Evolutionary conservation across 1,140 invertebrate genomes (phyloP), one percentile per base, ranked within the genome.

Genomic region (Colletes latitarsis): DNA sequence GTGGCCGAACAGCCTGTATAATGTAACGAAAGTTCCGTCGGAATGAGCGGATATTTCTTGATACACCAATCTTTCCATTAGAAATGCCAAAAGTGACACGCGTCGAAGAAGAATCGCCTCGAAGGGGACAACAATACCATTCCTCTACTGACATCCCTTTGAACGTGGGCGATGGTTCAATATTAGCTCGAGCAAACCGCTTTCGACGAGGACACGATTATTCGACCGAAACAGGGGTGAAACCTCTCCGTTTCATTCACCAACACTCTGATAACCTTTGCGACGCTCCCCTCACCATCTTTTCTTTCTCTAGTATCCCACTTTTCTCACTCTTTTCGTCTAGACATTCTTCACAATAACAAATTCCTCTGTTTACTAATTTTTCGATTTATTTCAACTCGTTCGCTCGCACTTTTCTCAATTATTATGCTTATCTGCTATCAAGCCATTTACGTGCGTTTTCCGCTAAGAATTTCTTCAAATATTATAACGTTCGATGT

Each of bases 131-230:
- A 77, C 75, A 63, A 77, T 67, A 15, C 58, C 74, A 39, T 81
- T 77, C 43, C 75, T 62, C 52, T 66, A 43, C 67, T 30, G 75
- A 60, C 75, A 52, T 77, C 66, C 21, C 66, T 71, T 77, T 77
- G 75, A 77, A 77, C n/a, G 75, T 70, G 75, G 53, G 55, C 64
- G 64, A 72, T 73, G 77, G 70, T 74, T 79, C 77, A 77, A 86
- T 89, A 89, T 88, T 88, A 87, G 83, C 72, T 70, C 78, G 81
- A 82, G 81, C 84, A 88, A 90, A 87, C 83, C 84, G 73, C 85
- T 82, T 64, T 86, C 82, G 73, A 84, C 83, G 83, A 83, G 55
- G 41, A 83, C 87, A 86, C 80, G 89, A 82, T 88, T 84, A 86
- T 81, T 84, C 82, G 75, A 79, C 74, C 78, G 55, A 81, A 67